Conservation (phyloP, 2,113 vertebrate species). For the Sterrhoptilus dennistouni region DNA sequence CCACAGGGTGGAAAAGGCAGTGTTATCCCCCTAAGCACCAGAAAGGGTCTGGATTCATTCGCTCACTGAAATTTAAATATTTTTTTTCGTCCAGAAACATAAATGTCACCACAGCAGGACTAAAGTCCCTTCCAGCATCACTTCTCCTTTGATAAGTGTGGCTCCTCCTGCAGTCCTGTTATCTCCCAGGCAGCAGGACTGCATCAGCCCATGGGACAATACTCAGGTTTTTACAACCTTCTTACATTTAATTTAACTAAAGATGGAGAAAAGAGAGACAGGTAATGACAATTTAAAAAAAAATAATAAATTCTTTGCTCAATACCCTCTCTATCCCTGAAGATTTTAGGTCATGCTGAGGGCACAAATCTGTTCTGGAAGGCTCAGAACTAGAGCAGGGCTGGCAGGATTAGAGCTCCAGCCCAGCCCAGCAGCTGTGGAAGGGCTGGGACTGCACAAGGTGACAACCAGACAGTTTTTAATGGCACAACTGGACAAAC, state of each 20-base stretch:
- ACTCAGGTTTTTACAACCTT: background rate
- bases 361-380: background rate
- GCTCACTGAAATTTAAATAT: background rate
- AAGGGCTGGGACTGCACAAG: background rate
- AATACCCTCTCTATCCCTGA: background rate
- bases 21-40: background rate
- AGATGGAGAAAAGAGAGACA: background rate
- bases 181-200: background rate
- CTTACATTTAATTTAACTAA: background rate
- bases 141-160: background rate
- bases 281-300: background rate
- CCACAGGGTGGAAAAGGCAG: background rate
- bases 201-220: fast-evolving
- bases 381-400: background rate
- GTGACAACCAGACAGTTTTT: background rate
- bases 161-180: background rate
- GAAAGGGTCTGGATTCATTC: background rate
- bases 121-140: background rate
- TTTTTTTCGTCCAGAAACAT: background rate
- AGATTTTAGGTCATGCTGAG: background rate
- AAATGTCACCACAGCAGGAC: background rate
- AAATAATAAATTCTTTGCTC: background rate
- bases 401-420: background rate
- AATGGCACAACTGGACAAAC: background rate
- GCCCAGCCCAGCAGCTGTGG: background rate